These are phyloP conservation scores for Parnassius apollo DNA, from an alignment of 2,888 invertebrate species.

Conservation along the genomic window DNA sequence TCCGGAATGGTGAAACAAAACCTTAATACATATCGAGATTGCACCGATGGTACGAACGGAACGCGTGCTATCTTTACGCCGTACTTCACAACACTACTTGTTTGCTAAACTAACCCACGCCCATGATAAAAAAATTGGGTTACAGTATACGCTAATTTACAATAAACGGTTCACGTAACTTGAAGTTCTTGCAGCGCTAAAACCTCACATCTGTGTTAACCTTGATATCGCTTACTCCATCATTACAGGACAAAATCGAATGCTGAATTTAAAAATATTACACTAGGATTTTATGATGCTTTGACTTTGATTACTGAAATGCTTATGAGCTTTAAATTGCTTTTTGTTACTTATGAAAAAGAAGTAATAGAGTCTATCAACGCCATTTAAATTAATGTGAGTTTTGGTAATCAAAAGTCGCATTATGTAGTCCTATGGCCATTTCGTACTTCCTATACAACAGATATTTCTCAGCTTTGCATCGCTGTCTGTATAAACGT, in stretches of 20 bases:
- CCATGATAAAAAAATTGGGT: conserved; percentile 63
- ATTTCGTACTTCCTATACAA: conserved; percentile 7
- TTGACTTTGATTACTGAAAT: conserved; percentile 33
- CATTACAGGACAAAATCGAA: conserved; percentile 35
- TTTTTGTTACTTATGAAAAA: conserved; percentile 3
- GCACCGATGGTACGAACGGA: conserved; percentile 90
- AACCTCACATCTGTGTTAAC: conserved; percentile 47
- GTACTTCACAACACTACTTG: conserved; percentile 72
- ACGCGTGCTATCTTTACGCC: conserved; percentile 64
- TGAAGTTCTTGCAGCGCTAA: conserved; percentile 60
- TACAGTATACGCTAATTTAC: conserved; percentile 75
- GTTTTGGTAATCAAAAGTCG: conserved; percentile 49
- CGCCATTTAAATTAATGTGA: conserved; percentile 14
- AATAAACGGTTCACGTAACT: conserved; percentile 71
- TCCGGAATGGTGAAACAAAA: conserved; percentile 96
- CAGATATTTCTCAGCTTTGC: conserved; percentile 57
- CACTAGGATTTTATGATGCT: conserved; percentile 33
- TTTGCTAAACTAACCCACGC: conserved; percentile 78
- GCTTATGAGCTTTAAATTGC: conserved; percentile 34
- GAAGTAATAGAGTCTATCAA: neutral
- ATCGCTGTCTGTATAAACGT: conserved; percentile 61
- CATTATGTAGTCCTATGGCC: conserved; percentile 3
- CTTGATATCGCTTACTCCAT: conserved; percentile 39
- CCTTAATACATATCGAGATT: conserved; percentile 87
- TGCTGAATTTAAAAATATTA: conserved; percentile 36